Evolutionary conservation across 2,888 invertebrate species (phyloP), one percentile per base, ranked within the genome.

Genomic region (Zonitis immaculata): DNA sequence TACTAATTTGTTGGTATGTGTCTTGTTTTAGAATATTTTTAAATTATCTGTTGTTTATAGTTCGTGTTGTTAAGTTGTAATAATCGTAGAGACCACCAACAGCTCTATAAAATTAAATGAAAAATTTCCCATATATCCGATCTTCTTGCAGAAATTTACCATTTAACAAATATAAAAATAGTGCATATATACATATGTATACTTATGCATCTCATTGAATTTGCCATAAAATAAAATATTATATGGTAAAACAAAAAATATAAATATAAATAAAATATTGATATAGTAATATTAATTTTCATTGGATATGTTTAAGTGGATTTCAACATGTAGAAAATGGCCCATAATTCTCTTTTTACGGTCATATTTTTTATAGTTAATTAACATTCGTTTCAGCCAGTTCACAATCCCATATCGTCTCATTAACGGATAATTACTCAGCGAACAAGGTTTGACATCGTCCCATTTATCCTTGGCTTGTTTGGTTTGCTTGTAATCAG

Each of bases 401-500:
- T 35, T 44, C 44, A 52, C 52, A 56, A 47, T 56, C 47, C 56
- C 56, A 56, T 60, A 60, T 56, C 59, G 59, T 57, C 59, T 60
- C 59, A 60, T 60, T 60, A 60, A 60, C 59, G 49, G 59, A 54
- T 60, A 60, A 60, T 60, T 60, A 57, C 57, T 52, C 51, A 52
- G 51, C 49, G 44, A 60, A 60, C 59, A 53, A 56, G 57, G 50
- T 57, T 57, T 54, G 59, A 60, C 59, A 56, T 57, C 59, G 59
- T 52, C 57, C 52, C 57, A 57, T 60, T 60, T 57, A 57, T 59
- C 56, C 56, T 52, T 47, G 32, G 44, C 26, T 49, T 45, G 44
- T 51, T 55, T 56, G 52, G 54, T 57, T 56, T 54, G 44, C 52
- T 54, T 60, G 57, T 56, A 60, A 54, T 56, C 56, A 57, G 57